Evolutionary conservation across 2,888 invertebrate species (phyloP).

Genomic region (Xylota segnis): DNA sequence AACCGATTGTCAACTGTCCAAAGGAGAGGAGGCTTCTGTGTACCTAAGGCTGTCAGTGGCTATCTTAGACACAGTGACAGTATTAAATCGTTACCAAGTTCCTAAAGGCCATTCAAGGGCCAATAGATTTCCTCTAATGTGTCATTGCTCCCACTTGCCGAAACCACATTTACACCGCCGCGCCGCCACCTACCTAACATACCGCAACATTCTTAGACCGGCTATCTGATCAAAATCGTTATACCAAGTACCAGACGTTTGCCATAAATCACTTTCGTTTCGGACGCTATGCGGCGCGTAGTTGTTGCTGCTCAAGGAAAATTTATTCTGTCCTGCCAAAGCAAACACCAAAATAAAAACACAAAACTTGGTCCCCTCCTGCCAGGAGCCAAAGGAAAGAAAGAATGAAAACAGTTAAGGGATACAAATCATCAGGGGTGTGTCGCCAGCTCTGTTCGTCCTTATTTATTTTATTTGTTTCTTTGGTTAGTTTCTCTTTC

Average conservation of each 20-base stretch:
- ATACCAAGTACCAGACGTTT: conserved; percentile 46
- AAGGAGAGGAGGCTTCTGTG: no score
- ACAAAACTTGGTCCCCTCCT: neutral
- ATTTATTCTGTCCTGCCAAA: conserved; percentile 31
- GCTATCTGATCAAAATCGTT: conserved; percentile 47
- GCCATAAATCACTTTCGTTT: conserved; percentile 68
- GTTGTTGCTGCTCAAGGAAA: conserved; percentile 1
- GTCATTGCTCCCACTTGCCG: neutral
- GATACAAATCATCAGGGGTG: conserved; percentile 69
- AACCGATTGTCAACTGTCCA: no score
- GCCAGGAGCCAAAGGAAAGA: neutral
- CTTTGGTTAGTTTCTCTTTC: conserved; percentile 34
- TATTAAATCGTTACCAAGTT: no score
- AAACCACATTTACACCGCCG: neutral
- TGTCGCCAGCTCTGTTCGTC: conserved; percentile 49
- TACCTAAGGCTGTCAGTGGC: no score
- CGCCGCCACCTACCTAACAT: neutral
- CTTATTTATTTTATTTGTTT: conserved; percentile 40
- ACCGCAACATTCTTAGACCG: conserved; percentile 30
- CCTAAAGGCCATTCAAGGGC: no score
- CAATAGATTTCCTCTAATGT: neutral
- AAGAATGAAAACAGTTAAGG: conserved; percentile 61
- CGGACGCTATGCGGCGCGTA: conserved; percentile 28
- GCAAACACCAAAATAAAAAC: conserved; percentile 42
- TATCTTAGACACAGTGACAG: no score